Evolutionary conservation across 2,797 vertebrate genomes (phyloP).

Genomic region (Phrynocephalus guinanensis): DNA sequence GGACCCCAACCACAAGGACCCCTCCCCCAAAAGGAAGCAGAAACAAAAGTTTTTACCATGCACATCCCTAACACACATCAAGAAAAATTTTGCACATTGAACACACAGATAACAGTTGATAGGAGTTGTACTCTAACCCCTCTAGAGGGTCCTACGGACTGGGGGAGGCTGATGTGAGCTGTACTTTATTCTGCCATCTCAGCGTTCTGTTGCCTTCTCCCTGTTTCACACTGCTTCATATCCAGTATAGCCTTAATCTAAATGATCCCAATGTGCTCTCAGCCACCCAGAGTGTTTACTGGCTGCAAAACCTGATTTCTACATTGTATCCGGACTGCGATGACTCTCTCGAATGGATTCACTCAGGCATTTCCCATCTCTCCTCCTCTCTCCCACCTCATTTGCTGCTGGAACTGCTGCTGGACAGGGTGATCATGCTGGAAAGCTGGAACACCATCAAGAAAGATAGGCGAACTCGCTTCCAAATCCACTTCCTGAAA

Average conservation of each 20-base stretch:
- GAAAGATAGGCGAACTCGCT: background rate
- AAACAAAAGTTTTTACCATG: too few relatives aligned
- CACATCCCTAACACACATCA: too few relatives aligned
- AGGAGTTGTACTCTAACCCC: too few relatives aligned
- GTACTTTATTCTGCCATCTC: background rate
- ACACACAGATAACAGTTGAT: too few relatives aligned
- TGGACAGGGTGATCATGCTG: background rate
- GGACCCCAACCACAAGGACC: too few relatives aligned
- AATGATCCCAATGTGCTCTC: background rate
- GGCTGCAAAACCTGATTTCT: background rate
- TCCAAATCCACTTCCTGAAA: slow-evolving; percentile 24
- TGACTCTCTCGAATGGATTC: background rate
- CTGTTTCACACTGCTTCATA: background rate
- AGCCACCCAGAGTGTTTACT: background rate
- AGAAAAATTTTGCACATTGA: too few relatives aligned
- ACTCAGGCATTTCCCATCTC: background rate
- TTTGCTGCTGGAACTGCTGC: background rate
- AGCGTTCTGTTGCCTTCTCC: background rate
- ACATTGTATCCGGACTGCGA: too few relatives aligned
- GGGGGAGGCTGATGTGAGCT: background rate
- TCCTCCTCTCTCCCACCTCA: background rate
- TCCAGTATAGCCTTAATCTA: background rate
- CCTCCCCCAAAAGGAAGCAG: too few relatives aligned
- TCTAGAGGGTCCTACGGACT: too few relatives aligned
- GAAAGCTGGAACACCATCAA: slow-evolving; percentile 6